These are phyloP conservation scores for Melitaea athalia DNA, from an alignment of 2,888 invertebrate species.

Conservation along the genomic window DNA sequence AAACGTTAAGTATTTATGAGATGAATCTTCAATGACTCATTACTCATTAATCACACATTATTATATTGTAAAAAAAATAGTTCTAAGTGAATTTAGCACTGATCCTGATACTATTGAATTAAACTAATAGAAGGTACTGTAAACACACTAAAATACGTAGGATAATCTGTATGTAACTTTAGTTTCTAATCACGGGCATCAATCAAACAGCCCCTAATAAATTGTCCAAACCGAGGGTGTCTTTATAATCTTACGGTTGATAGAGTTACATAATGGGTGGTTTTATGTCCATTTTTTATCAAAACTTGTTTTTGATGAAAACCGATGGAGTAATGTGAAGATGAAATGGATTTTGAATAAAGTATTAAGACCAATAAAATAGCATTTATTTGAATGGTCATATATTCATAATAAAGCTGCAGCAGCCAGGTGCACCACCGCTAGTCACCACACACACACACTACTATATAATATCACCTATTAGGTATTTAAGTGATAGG, in stretches of 20 bases:
- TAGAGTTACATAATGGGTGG: slow-evolving; percentile 61
- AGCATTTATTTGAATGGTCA: not conserved
- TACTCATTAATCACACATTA: no score
- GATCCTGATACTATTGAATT: no score
- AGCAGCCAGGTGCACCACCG: not conserved
- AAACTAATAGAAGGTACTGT: not conserved
- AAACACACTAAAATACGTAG: not conserved
- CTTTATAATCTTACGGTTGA: slow-evolving; percentile 54
- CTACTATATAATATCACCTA: not conserved
- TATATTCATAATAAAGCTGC: not conserved
- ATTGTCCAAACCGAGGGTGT: slow-evolving; percentile 64
- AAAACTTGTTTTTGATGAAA: slow-evolving; percentile 37
- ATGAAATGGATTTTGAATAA: slow-evolving; percentile 35
- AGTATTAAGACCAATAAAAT: not conserved
- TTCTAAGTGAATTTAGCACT: no score
- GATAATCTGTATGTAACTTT: slow-evolving; percentile 33
- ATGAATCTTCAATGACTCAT: no score
- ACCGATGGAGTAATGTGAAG: slow-evolving; percentile 42
- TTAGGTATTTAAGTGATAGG: not conserved
- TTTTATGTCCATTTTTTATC: slow-evolving; percentile 49
- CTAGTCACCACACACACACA: no score
- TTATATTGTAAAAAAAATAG: no score
- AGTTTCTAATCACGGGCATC: slow-evolving; percentile 63
- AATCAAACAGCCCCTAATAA: slow-evolving; percentile 69
- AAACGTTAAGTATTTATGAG: no score